Base-by-base conservation (phyloP, 1,140 invertebrate genomes). In the Armadillidium nasatum region DNA sequence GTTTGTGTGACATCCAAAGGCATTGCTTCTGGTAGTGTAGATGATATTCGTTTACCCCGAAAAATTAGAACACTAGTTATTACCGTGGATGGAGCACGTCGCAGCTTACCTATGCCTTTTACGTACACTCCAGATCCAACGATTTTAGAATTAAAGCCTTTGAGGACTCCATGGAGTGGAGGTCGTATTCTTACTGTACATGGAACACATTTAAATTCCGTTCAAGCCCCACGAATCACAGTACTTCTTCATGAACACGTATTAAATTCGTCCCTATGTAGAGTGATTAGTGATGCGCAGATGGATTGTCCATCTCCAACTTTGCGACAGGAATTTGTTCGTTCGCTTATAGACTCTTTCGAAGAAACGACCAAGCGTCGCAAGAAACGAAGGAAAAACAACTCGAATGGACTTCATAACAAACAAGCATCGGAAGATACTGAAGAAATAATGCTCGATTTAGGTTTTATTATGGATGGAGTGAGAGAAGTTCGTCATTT, bases 401-500 rank as follows among this genome's bases (percentile, higher is more conserved):
- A 78, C 77, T 81, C 68, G 43, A 70, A 46, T 71, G 54, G 77
- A 19, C 72, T 46, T 15, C 72, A 54, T 44, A 72, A 75, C 15
- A 70, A 77, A 54, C 76, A 76, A 80, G 83, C 91, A 60, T 87
- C 87, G 60, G 85, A 91, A 75, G 76, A 71, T 71, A 82, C 82
- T n/a, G 83, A 83, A 71, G 83, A 82, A 72, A 82, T 87, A 21
- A 82, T 80, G 22, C 79, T 87, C 0, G 85, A 87, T 81, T 90
- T 97, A 75, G 95, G 93, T 15, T 98, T 99, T 85, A 88, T 94
- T 7, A 98, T 99, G 96, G 97, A 99, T 82, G 93, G 94, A 84
- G 96, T 98, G 0, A 88, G 92, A 82, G 89, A 90, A 3, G 94
- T 98, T 46, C 87, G 90, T 76, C 93, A 98, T 84, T 87, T 98